phyloP scores from a whole-genome alignment of 2,888 invertebrate species.

The Pollenia griseotomentosa region DNA sequence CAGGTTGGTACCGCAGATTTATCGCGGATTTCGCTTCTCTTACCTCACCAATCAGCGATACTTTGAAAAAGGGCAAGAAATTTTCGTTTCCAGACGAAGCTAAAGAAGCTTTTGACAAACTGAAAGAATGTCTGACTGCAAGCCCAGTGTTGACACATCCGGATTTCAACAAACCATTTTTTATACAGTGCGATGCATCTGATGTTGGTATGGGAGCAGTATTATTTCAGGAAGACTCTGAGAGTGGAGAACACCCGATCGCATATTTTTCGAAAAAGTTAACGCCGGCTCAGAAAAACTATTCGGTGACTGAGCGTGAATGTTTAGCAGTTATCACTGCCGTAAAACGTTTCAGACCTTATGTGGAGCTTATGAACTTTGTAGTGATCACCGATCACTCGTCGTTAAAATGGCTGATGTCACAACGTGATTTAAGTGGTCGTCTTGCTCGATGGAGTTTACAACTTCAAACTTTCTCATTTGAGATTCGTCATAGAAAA shows the following conservation, averaged over 20 bases:
- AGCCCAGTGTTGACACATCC: no score
- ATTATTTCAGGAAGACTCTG: no score
- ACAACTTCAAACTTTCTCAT: not conserved
- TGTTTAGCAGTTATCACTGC: not conserved
- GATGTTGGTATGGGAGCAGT: no score
- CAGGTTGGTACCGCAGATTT: not conserved
- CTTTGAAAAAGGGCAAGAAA: no score
- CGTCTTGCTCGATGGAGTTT: not conserved
- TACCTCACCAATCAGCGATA: not conserved
- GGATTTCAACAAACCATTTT: no score
- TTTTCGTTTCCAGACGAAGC: no score
- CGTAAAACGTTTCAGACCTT: not conserved
- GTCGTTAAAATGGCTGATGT: conserved; percentile 1
- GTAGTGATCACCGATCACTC: not conserved
- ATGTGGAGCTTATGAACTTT: not conserved
- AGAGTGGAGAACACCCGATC: not conserved
- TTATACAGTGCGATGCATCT: no score
- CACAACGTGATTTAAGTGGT: not conserved
- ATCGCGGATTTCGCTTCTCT: not conserved
- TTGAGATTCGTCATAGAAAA: not conserved
- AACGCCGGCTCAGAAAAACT: not conserved
- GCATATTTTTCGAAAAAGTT: not conserved
- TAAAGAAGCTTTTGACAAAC: no score
- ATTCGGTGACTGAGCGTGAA: not conserved
- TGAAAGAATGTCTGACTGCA: no score